phyloP scores from a whole-genome alignment of 1,140 invertebrate species.

The Scaptomyza montana region DNA sequence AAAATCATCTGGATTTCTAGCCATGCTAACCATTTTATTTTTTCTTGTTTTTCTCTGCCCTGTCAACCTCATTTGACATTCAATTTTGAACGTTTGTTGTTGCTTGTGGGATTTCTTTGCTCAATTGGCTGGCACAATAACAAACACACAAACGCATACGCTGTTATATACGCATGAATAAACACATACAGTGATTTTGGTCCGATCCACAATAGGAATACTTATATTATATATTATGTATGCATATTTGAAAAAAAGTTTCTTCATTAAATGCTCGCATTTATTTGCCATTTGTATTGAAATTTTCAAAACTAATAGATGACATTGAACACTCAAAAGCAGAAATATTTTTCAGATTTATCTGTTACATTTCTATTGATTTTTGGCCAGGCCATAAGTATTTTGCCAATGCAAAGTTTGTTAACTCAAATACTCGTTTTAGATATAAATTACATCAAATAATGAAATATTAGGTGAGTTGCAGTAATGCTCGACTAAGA shows the following conservation, averaged over 20 bases:
- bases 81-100: slow-evolving; percentile 33
- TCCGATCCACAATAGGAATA: not conserved
- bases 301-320: not conserved
- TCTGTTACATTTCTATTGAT: not conserved
- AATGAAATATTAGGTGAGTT: no score
- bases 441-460: no score
- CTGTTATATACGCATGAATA: not conserved
- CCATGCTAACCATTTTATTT: not conserved
- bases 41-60: not conserved
- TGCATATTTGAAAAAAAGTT: not conserved
- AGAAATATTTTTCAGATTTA: not conserved
- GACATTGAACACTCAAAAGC: not conserved
- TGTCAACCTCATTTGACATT: slow-evolving; percentile 37
- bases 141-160: not conserved
- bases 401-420: not conserved
- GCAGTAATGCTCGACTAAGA: no score
- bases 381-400: not conserved
- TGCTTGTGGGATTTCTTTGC: slow-evolving; percentile 15
- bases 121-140: slow-evolving; percentile 6
- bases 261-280: not conserved
- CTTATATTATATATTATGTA: no score
- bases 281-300: not conserved
- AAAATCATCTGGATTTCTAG: not conserved
- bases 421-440: no score
- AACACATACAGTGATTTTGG: not conserved